Base-by-base conservation (phyloP, 1,140 invertebrate species). In the Vanessa atalanta region DNA sequence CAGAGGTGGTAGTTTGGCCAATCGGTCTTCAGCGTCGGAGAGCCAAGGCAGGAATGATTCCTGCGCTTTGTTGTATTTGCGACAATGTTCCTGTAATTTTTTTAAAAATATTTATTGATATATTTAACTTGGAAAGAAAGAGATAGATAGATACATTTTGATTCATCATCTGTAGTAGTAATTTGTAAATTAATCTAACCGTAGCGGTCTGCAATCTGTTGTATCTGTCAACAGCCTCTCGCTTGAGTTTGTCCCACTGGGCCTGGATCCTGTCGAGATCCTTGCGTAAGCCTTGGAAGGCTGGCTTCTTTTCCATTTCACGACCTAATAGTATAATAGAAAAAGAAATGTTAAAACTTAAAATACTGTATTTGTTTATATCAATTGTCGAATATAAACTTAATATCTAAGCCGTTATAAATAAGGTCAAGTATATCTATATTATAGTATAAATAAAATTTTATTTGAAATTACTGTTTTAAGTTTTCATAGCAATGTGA, bases 41-140 rank as follows among this genome's bases (percentile, higher is more conserved):
- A 99, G 87, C 98, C 98, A 99, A 1, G 97, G 96, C 0, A 97
- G 86, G 94, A 99, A 98, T 1, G 95, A 94, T 80, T 98, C 98
- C 71, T 97, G 95, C 3, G 95, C 95, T 79, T 95, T 95, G 81
- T 97, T 96, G 90, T 97, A 99, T 88, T 98, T 98, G 75, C 97
- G 96, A 86, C 97, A 98, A 84, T 98, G 97, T 90, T 98, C 97
- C 93, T 93, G 77, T 65, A 50, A 66, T 9, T 48, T 13, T 20
- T 20, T 20, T 20, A 20, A 0, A 20, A 20, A 20, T 20, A 20
- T 20, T 20, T 20, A 20, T 20, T 20, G 20, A 20, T 20, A 20
- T 20, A 20, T 20, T 20, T 20, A 20, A 20, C 20, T 20, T 20
- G 20, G 20, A 20, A 0, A 20, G 20, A 20, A 0, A 20, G 20